These are phyloP conservation scores for Phalacrocorax pelagicus DNA, from an alignment of 2,113 vertebrate species.

Conservation along the genomic window DNA sequence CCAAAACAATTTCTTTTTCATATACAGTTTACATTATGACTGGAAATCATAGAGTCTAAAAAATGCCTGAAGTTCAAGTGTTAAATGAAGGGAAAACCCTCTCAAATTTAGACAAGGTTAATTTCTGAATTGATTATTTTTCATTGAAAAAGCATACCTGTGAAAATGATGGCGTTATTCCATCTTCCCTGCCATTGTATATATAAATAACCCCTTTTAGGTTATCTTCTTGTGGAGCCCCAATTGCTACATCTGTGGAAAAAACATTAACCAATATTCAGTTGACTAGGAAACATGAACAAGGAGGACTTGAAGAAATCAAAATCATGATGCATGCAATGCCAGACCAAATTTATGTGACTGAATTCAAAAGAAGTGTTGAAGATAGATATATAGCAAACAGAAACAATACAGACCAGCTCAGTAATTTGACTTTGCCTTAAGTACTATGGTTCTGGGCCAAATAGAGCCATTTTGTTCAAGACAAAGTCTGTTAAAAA, in stretches of 20 bases:
- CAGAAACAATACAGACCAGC: background rate
- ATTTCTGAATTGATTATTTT: background rate
- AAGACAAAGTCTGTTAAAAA: background rate
- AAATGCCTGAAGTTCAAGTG: background rate
- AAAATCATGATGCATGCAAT: background rate
- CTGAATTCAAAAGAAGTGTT: background rate
- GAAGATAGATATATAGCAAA: background rate
- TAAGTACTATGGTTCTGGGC: background rate
- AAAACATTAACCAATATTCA: background rate
- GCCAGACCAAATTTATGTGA: background rate
- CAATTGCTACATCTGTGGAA: constrained; percentile 84
- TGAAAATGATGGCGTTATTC: constrained; percentile 78
- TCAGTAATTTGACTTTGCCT: background rate
- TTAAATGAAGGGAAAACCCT: background rate
- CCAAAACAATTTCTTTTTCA: background rate
- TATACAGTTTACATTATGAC: background rate
- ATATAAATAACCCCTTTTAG: constrained; percentile 84
- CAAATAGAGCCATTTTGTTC: background rate
- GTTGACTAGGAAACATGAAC: background rate
- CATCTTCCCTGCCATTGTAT: constrained; percentile 84
- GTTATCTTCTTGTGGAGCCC: constrained; percentile 86
- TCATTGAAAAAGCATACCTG: constrained; percentile 68
- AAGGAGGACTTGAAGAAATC: background rate
- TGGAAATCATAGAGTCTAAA: background rate
- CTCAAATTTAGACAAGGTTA: background rate